Base-by-base conservation (phyloP, 2,113 vertebrate genomes). In the Marcusenius ussheri region DNA sequence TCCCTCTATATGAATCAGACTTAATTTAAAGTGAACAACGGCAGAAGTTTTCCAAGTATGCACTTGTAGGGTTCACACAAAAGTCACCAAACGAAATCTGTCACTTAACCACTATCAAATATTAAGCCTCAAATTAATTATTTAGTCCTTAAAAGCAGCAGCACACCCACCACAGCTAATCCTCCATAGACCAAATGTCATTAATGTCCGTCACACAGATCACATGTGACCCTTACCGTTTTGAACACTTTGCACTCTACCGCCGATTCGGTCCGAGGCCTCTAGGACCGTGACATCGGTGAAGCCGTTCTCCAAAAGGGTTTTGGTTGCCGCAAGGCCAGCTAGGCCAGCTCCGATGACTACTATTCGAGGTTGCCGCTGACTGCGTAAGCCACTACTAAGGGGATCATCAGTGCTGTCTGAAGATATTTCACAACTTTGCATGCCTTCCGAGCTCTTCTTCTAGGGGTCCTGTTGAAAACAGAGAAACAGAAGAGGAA, bases 381-480 rank as follows among this genome's bases (percentile, higher is more conserved):
- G 97, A 96, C 94, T 96, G 93, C 95, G 97, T 92, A 97, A 95
- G 96, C 97, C 97, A 92, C 98, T 95, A 98, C 97, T 97, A 96
- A 99, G 97, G 96, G 98, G 98, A 97, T 99, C 98, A 99, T 99
- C 98, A 96, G 98, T 98, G 96, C 98, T 98, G 95, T 99, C 98
- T 95, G 96, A 98, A 97, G 98, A 98, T 97, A 97, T 97, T 97
- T 99, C 98, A 99, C 98, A 98, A 99, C 98, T 99, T 99, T 99
- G 98, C 98, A 99, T 99, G 97, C 98, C 98, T 97, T 97, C 98
- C 97, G 95, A 96, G 94, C 97, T 98, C 96, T 94, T 97, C 97
- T 98, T 96, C 96, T 96, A 97, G 96, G 95, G 95, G 96, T 97
- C 96, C 98, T 62, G 45, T 39, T 4, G 2, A 24, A 66, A 87